phyloP scores from a whole-genome alignment of 2,113 vertebrate species.

The Pteropus alecto region DNA sequence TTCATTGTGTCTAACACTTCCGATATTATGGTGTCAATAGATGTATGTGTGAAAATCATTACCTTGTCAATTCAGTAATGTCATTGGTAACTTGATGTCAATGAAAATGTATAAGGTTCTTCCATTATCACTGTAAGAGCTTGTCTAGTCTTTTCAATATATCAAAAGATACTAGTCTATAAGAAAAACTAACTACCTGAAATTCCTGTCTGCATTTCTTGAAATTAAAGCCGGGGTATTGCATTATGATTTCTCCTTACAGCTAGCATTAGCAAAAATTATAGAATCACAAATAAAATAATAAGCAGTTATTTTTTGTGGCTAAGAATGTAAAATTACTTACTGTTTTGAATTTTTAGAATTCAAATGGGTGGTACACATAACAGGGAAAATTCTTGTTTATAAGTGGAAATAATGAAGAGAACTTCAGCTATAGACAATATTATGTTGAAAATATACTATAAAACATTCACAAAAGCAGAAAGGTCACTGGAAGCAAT shows the following conservation, averaged over 20 bases:
- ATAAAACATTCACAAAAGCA: background rate
- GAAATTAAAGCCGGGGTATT: slow-evolving; percentile 51
- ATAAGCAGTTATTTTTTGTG: slow-evolving; percentile 12
- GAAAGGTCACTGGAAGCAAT: slow-evolving; percentile 18
- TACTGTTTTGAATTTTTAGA: slow-evolving; percentile 42
- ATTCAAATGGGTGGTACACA: background rate
- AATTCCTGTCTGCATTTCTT: slow-evolving; percentile 48
- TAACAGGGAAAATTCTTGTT: slow-evolving; percentile 64
- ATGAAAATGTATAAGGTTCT: slow-evolving; percentile 68
- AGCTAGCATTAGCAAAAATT: background rate
- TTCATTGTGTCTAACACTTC: slow-evolving; percentile 60
- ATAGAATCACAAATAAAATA: slow-evolving; percentile 27
- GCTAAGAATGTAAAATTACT: slow-evolving; percentile 65
- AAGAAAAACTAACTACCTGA: slow-evolving; percentile 48
- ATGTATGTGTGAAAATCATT: slow-evolving; percentile 70
- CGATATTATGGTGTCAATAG: slow-evolving; percentile 67
- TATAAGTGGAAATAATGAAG: slow-evolving; percentile 37
- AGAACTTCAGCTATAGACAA: background rate
- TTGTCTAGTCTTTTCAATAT: slow-evolving; percentile 35
- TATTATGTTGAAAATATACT: slow-evolving; percentile 4
- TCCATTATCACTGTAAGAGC: slow-evolving; percentile 62
- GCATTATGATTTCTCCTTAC: slow-evolving; percentile 19
- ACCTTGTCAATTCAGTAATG: slow-evolving; percentile 68
- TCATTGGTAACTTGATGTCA: slow-evolving; percentile 64
- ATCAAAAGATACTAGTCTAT: slow-evolving; percentile 42